Evolutionary conservation across 2,797 vertebrate genomes (phyloP).

Genomic region (Bryconaethiops microstoma): DNA sequence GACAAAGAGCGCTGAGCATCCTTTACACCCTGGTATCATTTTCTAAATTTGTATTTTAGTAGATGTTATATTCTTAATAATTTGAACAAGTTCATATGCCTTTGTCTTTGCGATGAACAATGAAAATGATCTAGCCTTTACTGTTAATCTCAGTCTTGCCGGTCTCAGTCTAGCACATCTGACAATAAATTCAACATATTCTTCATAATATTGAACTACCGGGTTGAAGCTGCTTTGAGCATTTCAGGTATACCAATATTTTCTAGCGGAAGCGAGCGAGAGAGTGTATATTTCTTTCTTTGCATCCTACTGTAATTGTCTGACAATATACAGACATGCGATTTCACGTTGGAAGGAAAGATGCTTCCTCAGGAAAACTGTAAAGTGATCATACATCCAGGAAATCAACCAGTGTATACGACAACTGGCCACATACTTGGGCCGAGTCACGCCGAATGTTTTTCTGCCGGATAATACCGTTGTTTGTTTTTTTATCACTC

Average conservation of each 20-base stretch:
- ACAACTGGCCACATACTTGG: background rate
- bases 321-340: conserved; percentile 15
- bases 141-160: background rate
- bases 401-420: background rate
- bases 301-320: background rate
- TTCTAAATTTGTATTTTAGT: too few relatives aligned
- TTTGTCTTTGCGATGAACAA: background rate
- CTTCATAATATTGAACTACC: conserved; percentile 8
- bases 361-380: background rate
- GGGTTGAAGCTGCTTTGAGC: background rate
- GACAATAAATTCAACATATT: background rate
- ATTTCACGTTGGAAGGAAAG: conserved; percentile 14
- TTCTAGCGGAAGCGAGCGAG: background rate
- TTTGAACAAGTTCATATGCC: background rate
- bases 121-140: background rate
- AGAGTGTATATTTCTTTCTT: conserved; percentile 16
- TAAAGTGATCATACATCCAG: background rate
- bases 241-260: background rate
- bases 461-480: background rate
- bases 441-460: background rate
- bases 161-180: background rate
- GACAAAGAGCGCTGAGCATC: too few relatives aligned
- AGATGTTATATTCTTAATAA: too few relatives aligned
- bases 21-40: too few relatives aligned
- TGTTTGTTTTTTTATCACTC: too few relatives aligned